Evolutionary conservation across 2,797 vertebrate genomes (phyloP), one percentile per base, ranked within the genome.

Genomic region (Hirundo rustica): DNA sequence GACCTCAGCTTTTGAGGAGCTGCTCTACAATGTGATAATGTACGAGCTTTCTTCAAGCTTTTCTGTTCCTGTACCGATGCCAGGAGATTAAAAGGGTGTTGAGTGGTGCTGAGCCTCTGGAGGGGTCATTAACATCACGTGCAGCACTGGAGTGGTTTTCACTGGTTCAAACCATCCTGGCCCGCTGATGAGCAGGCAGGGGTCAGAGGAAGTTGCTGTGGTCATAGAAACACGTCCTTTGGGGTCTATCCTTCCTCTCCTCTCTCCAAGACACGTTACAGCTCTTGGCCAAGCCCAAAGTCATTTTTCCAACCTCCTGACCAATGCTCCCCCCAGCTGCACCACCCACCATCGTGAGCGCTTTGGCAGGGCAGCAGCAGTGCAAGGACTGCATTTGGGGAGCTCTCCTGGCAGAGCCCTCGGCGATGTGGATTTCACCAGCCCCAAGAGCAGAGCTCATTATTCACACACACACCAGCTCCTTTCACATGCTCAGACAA

Each of bases 31-130:
- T 4, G 67, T 68, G 91, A 72, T 89, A 72, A 94, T 55, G 38
- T 32, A 77, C 53, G 42, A 4, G 8, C 26, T 93, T 83, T 87
- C 78, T 76, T 42, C 78, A 58, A 54, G 65, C 78, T 91, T 60
- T 82, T 85, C 78, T 91, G 45, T 80, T 77, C 50, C 75, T 89
- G 65, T 68, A 22, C 81, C 25, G 68, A 78, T 0, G 17, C 87
- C 84, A 94, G 86, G 61, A 92, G 65, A 87, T 92, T 80, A 88
- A 83, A 88, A 87, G 65, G 22, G 50, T 85, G 92, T 85, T 95
- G 93, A 96, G 95, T 91, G 75, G 77, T 74, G 61, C 84, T 85
- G 91, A 83, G 93, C 84, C 92, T 92, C 93, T 76, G 51, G 84
- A 79, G 92, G 78, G 65, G 54, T 82, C 91, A 88, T 80, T 88